Percentiles rank a stretch among this genome's conserved stretches.
These are phyloP conservation scores for Pogoniulus pusillus DNA, from an alignment of 2,797 vertebrate species.

Conservation along the genomic window DNA sequence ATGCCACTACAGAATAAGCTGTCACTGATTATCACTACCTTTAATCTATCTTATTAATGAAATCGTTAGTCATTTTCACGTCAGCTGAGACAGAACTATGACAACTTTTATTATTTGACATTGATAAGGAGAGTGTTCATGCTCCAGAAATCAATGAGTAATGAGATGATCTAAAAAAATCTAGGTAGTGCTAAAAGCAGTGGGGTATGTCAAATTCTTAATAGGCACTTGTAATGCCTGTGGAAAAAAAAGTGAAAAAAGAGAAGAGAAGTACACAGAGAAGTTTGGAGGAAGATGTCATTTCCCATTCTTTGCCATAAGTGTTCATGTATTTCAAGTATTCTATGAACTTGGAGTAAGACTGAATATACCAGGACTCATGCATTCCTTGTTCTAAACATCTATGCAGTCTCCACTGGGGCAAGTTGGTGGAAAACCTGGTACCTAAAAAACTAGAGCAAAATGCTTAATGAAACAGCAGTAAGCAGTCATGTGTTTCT, in stretches of 20 bases:
- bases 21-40: slow-evolving; percentile 25
- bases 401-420: background rate
- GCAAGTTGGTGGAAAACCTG: background rate
- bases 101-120: slow-evolving; percentile 25
- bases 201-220: background rate
- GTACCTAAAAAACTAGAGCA: background rate
- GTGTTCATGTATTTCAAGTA: background rate
- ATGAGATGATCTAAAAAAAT: background rate
- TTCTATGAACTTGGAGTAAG: background rate
- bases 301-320: background rate
- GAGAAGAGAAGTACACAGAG: background rate
- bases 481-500: background rate
- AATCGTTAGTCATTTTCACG: slow-evolving; percentile 43
- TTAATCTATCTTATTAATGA: slow-evolving; percentile 47
- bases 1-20: slow-evolving; percentile 34
- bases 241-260: background rate
- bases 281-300: background rate
- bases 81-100: slow-evolving; percentile 24
- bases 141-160: background rate
- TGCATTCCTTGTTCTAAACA: background rate
- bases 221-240: background rate
- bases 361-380: background rate
- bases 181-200: background rate
- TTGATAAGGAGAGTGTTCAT: background rate
- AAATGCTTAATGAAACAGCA: background rate